Conservation (phyloP, 2,113 vertebrate species). For the Nycticryphes semicollaris region DNA sequence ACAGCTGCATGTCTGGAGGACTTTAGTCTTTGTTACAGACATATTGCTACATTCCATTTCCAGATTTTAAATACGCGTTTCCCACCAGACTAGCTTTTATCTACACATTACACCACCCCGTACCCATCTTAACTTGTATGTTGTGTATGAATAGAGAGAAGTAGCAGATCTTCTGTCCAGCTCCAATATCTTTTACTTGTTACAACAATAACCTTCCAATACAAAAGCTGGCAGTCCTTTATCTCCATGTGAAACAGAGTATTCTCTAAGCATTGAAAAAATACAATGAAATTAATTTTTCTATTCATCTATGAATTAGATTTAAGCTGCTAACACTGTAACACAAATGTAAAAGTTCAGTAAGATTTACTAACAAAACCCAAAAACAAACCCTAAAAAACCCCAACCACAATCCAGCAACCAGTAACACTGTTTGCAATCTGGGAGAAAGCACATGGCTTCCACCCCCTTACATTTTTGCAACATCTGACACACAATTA, state of each 20-base stretch:
- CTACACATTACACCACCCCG: not conserved
- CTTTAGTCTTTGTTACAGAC: not conserved
- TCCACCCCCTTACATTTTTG: not conserved
- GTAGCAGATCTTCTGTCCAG: not conserved
- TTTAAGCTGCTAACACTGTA: not conserved
- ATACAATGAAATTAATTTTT: fast-evolving
- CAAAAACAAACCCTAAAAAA: not conserved
- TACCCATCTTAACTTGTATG: not conserved
- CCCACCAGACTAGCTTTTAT: not conserved
- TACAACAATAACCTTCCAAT: not conserved
- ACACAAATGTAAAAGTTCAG: not conserved
- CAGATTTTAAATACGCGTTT: conserved; percentile 13
- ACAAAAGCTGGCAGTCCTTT: not conserved
- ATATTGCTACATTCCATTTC: not conserved
- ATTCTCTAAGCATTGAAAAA: not conserved
- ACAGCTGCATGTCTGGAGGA: not conserved
- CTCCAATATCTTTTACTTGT: not conserved
- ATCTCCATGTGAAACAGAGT: fast-evolving
- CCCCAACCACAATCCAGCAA: not conserved
- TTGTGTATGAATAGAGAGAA: not conserved
- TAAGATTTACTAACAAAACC: not conserved
- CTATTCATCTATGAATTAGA: not conserved
- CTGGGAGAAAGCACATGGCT: not conserved
- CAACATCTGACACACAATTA: not conserved
- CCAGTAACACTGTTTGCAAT: not conserved